Evolutionary conservation across 2,113 vertebrate genomes (phyloP).

Genomic region (Hirundichthys speculiger): DNA sequence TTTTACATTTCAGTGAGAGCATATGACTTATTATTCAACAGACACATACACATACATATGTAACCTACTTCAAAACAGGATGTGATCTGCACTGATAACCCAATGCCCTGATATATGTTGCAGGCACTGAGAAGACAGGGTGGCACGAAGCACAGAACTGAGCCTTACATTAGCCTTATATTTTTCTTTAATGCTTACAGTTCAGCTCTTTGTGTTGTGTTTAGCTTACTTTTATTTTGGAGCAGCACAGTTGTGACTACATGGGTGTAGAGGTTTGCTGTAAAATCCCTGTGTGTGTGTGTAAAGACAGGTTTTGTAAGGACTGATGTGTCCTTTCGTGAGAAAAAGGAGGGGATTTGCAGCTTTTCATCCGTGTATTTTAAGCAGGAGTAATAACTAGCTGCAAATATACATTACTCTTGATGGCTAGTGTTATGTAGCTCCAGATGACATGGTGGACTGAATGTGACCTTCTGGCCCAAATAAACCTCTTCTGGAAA

Average conservation of each 20-base stretch:
- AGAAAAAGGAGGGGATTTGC: neutral
- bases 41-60: too few species aligned
- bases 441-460: neutral
- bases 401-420: neutral
- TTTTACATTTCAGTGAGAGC: too few species aligned
- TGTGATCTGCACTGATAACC: too few species aligned
- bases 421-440: slow-evolving; percentile 1
- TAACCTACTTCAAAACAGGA: too few species aligned
- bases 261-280: neutral
- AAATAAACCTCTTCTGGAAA: slow-evolving; percentile 8
- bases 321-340: neutral
- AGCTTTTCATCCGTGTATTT: neutral
- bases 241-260: neutral
- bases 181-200: neutral
- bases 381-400: neutral
- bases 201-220: neutral
- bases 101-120: too few species aligned
- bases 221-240: neutral
- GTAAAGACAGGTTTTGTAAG: neutral
- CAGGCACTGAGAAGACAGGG: neutral
- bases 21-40: too few species aligned
- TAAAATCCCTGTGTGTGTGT: neutral
- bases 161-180: neutral
- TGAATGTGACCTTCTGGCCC: neutral
- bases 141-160: neutral